A percentile compares a stretch with the other conserved stretches of the same genome.
Conservation (phyloP, 2,113 vertebrate species). For the Cygnus buccinator region DNA sequence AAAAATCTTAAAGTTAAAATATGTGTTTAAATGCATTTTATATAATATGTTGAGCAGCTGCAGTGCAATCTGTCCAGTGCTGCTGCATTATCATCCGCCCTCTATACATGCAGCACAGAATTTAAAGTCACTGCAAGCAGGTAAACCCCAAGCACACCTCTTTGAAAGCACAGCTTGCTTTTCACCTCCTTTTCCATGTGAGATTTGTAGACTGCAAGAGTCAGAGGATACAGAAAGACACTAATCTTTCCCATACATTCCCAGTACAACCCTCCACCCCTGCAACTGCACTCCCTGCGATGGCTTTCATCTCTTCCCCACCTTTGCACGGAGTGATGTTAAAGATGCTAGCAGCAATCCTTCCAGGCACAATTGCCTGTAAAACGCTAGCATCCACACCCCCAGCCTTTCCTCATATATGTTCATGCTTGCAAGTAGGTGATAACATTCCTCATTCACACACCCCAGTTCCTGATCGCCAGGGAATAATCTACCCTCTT, state of each 20-base stretch:
- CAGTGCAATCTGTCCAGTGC: neutral
- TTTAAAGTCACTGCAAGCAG: slow-evolving; percentile 41
- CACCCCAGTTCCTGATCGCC: neutral
- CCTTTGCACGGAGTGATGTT: slow-evolving; percentile 11
- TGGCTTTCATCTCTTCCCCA: slow-evolving; percentile 40
- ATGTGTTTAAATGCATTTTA: slow-evolving; percentile 34
- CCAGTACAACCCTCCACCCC: neutral
- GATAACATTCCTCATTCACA: neutral
- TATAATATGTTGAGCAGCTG: neutral
- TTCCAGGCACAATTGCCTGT: neutral
- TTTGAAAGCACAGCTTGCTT: neutral
- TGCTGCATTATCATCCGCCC: slow-evolving; percentile 47
- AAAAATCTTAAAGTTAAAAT: neutral
- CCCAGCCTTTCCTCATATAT: neutral
- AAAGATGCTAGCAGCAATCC: neutral
- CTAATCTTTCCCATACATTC: neutral
- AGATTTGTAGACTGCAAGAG: neutral
- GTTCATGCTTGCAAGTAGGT: neutral
- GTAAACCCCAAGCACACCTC: slow-evolving; percentile 30
- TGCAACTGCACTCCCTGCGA: neutral
- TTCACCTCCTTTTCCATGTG: neutral
- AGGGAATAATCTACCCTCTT: neutral
- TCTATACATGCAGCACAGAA: neutral
- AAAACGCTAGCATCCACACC: neutral
- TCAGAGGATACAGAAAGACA: neutral